phyloP scores from a whole-genome alignment of 2,113 vertebrate genomes.

The Laterallus jamaicensis region DNA sequence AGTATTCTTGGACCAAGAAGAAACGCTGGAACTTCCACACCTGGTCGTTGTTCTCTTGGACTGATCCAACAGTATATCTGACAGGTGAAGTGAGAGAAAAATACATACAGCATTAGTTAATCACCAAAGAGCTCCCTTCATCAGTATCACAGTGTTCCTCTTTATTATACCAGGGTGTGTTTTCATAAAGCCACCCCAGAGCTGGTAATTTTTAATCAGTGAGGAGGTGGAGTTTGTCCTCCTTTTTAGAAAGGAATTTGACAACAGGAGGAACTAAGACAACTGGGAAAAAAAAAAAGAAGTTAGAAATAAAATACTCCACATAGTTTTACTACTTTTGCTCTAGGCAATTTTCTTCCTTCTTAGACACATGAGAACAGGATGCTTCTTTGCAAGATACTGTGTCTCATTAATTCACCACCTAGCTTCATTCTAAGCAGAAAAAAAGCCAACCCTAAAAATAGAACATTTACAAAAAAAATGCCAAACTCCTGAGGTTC shows the following conservation, averaged over 20 bases:
- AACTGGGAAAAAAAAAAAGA: not conserved
- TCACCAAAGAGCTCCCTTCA: not conserved
- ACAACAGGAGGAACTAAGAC: not conserved
- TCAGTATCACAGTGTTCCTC: not conserved
- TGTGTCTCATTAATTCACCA: not conserved
- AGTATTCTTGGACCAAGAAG: conserved; percentile 82
- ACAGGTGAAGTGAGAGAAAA: not conserved
- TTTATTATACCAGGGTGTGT: not conserved
- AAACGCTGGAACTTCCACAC: conserved; percentile 84
- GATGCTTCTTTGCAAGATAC: not conserved
- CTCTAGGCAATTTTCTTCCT: not conserved
- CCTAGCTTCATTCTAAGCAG: not conserved
- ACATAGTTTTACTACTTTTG: not conserved
- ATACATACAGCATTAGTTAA: not conserved
- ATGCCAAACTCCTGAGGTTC: not conserved
- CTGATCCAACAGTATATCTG: conserved; percentile 80
- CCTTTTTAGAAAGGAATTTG: not conserved
- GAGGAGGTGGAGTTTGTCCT: not conserved
- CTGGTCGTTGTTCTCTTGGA: conserved; percentile 82
- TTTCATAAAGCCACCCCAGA: not conserved
- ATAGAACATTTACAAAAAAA: not conserved
- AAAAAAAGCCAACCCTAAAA: not conserved
- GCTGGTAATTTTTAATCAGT: not conserved
- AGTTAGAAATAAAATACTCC: not conserved
- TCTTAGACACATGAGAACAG: not conserved